Evolutionary conservation across 2,113 vertebrate genomes (phyloP), one percentile per base, ranked within the genome.

Genomic region (Ochotona princeps): DNA sequence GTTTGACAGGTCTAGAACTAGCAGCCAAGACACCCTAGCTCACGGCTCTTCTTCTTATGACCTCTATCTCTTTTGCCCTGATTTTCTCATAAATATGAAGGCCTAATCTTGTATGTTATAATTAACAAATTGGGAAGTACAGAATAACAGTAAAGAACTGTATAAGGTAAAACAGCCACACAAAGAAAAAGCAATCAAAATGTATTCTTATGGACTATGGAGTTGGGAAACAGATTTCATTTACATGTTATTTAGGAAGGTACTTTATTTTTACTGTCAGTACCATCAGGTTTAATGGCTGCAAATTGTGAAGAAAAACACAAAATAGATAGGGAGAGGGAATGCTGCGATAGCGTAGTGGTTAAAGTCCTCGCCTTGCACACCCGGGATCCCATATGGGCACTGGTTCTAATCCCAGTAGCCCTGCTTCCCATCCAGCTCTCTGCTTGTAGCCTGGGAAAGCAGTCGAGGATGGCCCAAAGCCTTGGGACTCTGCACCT

Each of bases 161-260:
- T 2, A 66, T 15, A 79, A 63, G 23, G n/a, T 76, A 73, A 70
- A 74, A 87, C 11, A 60, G 26, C 49, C 78, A 90, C 8, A 80
- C 0, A 13, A 83, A 92, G 67, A 30, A 86, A 75, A 84, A 17
- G n/a, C 84, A 38, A 82, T 69, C 81, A 88, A 92, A 89, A 69
- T 12, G 12, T 67, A 35, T 80, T 92, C 76, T 28, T 83, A 35
- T 73, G 18, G 67, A 85, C 32, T 92, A 25, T 72, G 28, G 23
- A 75, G 57, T 38, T 91, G n/a, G 30, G 57, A 82, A 88, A 74
- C 28, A 83, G 66, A 85, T 28, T 54, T 93, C 51, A 90, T 79
- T 90, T 66, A 85, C 94, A 90, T 57, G 83, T 25, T 35, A 94
- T 67, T 95, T 92, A 69, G 81, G 25, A 60, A 81, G n/a, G 26